Conservation (phyloP, 2,113 vertebrate species). For the Dromas ardeola region DNA sequence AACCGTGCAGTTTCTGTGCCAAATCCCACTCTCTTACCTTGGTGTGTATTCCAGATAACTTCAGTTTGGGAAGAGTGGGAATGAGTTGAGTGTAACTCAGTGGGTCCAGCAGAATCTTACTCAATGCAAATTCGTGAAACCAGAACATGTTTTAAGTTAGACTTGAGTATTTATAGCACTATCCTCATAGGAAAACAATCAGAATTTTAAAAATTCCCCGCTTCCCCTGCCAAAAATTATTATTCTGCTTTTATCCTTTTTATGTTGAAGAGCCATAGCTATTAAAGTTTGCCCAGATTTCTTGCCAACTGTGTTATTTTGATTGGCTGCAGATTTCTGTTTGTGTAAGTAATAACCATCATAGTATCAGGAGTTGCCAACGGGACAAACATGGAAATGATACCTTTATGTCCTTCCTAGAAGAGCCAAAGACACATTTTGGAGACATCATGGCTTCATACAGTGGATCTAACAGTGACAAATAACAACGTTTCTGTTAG, state of each 20-base stretch:
- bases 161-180: conserved; percentile 32
- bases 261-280: conserved; percentile 49
- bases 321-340: conserved; percentile 61
- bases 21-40: conserved; percentile 6
- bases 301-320: conserved; percentile 71
- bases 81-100: background rate
- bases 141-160: conserved; percentile 59
- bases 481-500: background rate
- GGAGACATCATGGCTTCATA: conserved; percentile 11
- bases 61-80: background rate
- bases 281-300: conserved; percentile 66
- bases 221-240: conserved; percentile 56
- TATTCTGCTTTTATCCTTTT: conserved; percentile 65
- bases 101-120: background rate
- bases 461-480: background rate
- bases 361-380: conserved; percentile 51
- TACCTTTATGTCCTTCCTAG: conserved; percentile 52
- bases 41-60: background rate
- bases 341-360: conserved; percentile 69
- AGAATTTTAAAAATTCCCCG: conserved; percentile 55
- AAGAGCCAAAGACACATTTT: conserved; percentile 43
- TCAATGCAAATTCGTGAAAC: background rate
- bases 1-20: background rate
- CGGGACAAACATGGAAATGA: conserved; percentile 57
- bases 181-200: conserved; percentile 64